Evolutionary conservation across 2,113 vertebrate genomes (phyloP).

Genomic region (Menidia beryllina): DNA sequence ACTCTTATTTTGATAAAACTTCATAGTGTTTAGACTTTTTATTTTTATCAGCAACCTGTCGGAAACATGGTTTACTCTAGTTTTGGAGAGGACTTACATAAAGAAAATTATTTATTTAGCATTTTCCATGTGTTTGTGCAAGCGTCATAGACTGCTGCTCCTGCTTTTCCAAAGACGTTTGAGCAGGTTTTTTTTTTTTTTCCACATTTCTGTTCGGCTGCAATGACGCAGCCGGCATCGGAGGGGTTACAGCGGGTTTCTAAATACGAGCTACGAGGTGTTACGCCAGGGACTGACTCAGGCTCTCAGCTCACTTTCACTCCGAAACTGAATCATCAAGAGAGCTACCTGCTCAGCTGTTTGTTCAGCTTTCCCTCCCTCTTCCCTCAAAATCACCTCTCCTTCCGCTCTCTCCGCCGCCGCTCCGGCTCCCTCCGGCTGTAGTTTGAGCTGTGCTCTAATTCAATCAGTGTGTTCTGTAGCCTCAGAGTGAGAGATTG

Average conservation of each 20-base stretch:
- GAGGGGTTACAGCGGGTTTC: neutral
- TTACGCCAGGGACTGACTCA: neutral
- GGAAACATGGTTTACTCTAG: too few species aligned
- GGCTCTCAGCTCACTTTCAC: constrained; percentile 12
- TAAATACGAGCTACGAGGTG: neutral
- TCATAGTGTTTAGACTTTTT: too few species aligned
- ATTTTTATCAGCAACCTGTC: too few species aligned
- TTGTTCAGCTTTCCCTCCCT: neutral
- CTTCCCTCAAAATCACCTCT: neutral
- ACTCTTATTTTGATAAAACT: neutral
- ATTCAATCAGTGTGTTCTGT: constrained; percentile 53
- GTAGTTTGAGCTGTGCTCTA: constrained; percentile 32
- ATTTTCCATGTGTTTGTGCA: too few species aligned
- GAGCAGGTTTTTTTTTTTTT: too few species aligned
- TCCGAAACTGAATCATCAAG: constrained; percentile 2
- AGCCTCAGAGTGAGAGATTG: constrained; percentile 49
- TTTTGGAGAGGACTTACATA: too few species aligned
- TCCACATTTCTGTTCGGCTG: too few species aligned
- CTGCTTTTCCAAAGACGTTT: too few species aligned
- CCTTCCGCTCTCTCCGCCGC: neutral
- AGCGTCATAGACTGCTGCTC: too few species aligned
- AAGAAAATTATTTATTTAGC: too few species aligned
- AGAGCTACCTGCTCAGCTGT: constrained; percentile 8
- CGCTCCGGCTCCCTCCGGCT: neutral
- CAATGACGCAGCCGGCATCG: neutral